These are phyloP conservation scores for Drosophila birchii DNA, from an alignment of 2,888 invertebrate species.

Conservation along the genomic window DNA sequence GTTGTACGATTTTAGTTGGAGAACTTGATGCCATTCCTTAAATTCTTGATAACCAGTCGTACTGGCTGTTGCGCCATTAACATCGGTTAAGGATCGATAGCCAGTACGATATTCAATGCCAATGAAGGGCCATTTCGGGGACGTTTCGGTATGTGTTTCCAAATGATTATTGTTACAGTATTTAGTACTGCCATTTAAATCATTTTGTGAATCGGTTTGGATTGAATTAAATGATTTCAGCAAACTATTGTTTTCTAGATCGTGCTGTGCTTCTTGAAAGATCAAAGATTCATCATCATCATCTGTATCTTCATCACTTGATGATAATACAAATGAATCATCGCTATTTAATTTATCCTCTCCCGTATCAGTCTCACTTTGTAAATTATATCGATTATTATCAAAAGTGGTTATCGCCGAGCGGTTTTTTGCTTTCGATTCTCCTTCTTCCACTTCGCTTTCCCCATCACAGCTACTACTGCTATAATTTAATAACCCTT, in stretches of 20 bases:
- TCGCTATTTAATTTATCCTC: constrained; percentile 21
- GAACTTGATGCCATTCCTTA: constrained; percentile 96
- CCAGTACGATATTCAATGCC: constrained; percentile 77
- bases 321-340: constrained; percentile 35
- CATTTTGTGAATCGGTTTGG: constrained; percentile 48
- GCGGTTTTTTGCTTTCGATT: constrained; percentile 1
- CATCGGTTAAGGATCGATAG: constrained; percentile 66
- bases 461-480: constrained; percentile 72
- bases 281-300: constrained; percentile 1
- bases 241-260: constrained; percentile 74
- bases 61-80: constrained; percentile 31
- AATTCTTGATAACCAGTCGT: constrained; percentile 85
- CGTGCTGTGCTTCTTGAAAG: constrained; percentile 8
- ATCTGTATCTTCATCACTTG: constrained; percentile 8
- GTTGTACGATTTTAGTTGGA: constrained; percentile 89
- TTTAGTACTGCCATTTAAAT: constrained; percentile 69
- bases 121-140: constrained; percentile 17
- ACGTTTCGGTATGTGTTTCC: constrained; percentile 18
- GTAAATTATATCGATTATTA: constrained; percentile 25
- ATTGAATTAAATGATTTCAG: constrained; percentile 81
- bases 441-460: constrained; percentile 24
- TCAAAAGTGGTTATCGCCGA: constrained; percentile 7
- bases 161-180: constrained; percentile 67
- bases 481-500: constrained; percentile 74
- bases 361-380: constrained; percentile 57